Percentiles rank a stretch among this genome's conserved stretches.
phyloP scores from a whole-genome alignment of 2,113 vertebrate genomes.

The Phoxinus phoxinus region DNA sequence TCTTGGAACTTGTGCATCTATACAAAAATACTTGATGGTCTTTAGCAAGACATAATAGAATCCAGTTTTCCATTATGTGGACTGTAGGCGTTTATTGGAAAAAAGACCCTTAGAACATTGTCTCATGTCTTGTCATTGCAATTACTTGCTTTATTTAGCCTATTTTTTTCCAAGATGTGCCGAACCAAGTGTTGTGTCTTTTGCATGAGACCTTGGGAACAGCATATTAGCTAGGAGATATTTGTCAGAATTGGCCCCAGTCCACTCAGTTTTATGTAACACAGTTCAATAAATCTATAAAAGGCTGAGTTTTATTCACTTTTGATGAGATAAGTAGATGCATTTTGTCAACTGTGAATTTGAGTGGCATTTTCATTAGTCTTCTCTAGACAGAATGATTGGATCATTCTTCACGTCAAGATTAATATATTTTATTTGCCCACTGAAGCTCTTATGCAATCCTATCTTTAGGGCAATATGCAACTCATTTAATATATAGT shows the following conservation, averaged over 20 bases:
- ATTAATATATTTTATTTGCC: conserved; percentile 32
- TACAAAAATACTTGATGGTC: neutral
- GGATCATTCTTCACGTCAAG: conserved; percentile 27
- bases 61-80: neutral
- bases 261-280: conserved; percentile 39
- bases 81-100: neutral
- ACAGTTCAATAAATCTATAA: conserved; percentile 36
- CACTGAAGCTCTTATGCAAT: neutral
- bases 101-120: neutral
- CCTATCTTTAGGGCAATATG: conserved; percentile 5
- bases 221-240: conserved; percentile 21
- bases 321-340: neutral
- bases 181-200: conserved; percentile 29
- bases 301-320: conserved; percentile 4
- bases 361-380: conserved; percentile 48
- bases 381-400: conserved; percentile 10
- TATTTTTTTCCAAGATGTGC: conserved; percentile 18
- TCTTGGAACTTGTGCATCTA: neutral
- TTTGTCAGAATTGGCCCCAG: conserved; percentile 24
- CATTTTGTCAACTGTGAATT: conserved; percentile 1
- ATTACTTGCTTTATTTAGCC: conserved; percentile 2
- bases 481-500: neutral
- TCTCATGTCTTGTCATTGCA: neutral
- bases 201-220: conserved; percentile 12
- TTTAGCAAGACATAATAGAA: neutral